Evolutionary conservation across 2,888 invertebrate species (phyloP).

Genomic region (Ischnus inquisitorius): DNA sequence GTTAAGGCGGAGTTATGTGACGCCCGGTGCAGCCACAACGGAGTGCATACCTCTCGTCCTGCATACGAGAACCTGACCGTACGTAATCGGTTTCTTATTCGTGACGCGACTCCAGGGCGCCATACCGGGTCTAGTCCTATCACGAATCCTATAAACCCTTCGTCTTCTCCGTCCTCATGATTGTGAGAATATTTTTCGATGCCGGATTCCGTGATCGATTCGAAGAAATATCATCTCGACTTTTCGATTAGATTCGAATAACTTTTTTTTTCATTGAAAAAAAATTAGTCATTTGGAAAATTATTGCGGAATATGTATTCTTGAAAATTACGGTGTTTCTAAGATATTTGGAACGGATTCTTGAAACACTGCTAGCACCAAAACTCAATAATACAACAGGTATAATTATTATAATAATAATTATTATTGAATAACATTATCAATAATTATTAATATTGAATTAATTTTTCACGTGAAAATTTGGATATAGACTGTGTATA

Average conservation of each 20-base stretch:
- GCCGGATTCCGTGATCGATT: neutral
- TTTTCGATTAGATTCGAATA: neutral
- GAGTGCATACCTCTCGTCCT: conserved; percentile 60
- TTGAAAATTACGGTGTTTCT: too few species aligned
- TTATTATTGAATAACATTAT: too few species aligned
- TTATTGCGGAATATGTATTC: neutral
- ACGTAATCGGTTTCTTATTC: conserved; percentile 67
- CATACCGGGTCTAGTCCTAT: conserved; percentile 48
- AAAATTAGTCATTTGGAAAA: neutral
- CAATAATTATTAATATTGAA: too few species aligned
- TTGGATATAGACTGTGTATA: too few species aligned
- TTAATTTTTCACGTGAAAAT: too few species aligned
- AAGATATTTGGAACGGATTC: too few species aligned
- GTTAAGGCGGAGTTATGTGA: conserved; percentile 82
- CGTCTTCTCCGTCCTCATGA: conserved; percentile 15
- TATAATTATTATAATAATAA: too few species aligned
- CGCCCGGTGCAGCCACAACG: conserved; percentile 72
- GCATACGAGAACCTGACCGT: conserved; percentile 66
- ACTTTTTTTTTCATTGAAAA: neutral
- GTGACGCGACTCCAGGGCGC: conserved; percentile 61
- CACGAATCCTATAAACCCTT: conserved; percentile 37
- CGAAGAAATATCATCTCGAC: neutral
- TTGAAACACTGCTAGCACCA: too few species aligned
- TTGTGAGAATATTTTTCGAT: neutral
- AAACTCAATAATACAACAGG: too few species aligned